Conservation (phyloP, 2,113 vertebrate species). For the Erythrocercus mccallii region DNA sequence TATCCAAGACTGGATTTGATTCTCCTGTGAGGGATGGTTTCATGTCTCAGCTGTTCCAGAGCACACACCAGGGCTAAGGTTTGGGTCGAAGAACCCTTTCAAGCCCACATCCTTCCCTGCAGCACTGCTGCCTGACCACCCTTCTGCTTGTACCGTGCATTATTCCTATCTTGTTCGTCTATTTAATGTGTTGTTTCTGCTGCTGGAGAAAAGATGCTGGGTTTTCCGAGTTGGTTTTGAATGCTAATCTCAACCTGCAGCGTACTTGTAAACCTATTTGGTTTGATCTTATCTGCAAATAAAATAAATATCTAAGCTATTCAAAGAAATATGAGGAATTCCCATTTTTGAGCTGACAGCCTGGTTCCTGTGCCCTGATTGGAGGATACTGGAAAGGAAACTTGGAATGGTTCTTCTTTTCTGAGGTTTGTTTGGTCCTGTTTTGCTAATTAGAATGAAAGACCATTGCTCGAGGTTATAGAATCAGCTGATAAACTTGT, state of each 20-base stretch:
- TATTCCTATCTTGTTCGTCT: background rate
- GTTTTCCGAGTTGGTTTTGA: background rate
- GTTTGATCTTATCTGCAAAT: background rate
- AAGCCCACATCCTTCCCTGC: background rate
- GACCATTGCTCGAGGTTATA: background rate
- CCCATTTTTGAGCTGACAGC: background rate
- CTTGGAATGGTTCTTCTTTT: background rate
- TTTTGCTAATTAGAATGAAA: constrained; percentile 8
- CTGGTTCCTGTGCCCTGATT: background rate
- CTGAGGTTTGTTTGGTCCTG: background rate
- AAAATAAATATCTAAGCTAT: background rate
- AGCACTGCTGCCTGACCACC: background rate
- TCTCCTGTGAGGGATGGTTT: background rate
- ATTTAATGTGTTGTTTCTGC: background rate
- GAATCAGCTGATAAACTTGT: background rate
- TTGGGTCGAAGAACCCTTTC: background rate
- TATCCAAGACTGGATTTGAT: background rate
- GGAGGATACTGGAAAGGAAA: background rate
- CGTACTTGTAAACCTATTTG: background rate
- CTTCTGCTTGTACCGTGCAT: background rate
- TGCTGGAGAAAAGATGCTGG: background rate
- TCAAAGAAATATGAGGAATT: background rate
- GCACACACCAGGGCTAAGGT: background rate
- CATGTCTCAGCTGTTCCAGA: fast-evolving
- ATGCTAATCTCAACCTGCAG: background rate